Base-by-base conservation (phyloP, 2,797 vertebrate species). In the Esox masquinongy region DNA sequence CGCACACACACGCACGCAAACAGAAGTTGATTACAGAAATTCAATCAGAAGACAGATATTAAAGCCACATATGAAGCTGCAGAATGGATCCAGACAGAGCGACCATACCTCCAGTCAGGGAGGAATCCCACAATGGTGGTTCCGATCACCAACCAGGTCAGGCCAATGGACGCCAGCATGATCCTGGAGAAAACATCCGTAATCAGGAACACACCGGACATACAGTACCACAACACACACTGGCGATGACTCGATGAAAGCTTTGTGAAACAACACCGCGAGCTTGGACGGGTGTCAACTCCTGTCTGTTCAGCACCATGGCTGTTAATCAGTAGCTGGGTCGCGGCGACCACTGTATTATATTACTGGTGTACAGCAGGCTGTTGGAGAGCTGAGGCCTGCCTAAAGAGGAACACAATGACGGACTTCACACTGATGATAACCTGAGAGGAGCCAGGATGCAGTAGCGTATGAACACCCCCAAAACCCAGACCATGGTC, bases 371-470 rank as follows among this genome's bases (percentile, higher is more conserved):
- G 53, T n/a, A 56, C 3, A 14, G 53, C 14, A 29, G 14, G 6
- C 67, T 3, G n/a, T 59, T n/a, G 43, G 34, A 47, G 67, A 36
- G 66, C 34, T 68, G 34, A 31, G 29, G 63, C 15, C 63, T 29
- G 16, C 14, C 15, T 64, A 16, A 16, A 31, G 26, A 14, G n/a
- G 26, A 5, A 15, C 63, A 66, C 26, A 31, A 24, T 26, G 2
- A 36, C 17, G 9, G 34, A 43, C 15, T 68, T 39, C 39, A 24
- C 16, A 17, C 19, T 14, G 31, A 31, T 36, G 19, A 59, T 39
- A 15, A 99, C 98, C 97, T 96, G 22, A 99, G 92, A 0, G 98
- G 98, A 1, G 97, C 91, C 0, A 99, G 94, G 69, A 99, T 85
- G 84, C 97, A 96, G 88, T 99, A 99, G 74, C 97, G 92, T 68